Evolutionary conservation across 2,113 vertebrate species (phyloP).

Genomic region (Pteronura brasiliensis): DNA sequence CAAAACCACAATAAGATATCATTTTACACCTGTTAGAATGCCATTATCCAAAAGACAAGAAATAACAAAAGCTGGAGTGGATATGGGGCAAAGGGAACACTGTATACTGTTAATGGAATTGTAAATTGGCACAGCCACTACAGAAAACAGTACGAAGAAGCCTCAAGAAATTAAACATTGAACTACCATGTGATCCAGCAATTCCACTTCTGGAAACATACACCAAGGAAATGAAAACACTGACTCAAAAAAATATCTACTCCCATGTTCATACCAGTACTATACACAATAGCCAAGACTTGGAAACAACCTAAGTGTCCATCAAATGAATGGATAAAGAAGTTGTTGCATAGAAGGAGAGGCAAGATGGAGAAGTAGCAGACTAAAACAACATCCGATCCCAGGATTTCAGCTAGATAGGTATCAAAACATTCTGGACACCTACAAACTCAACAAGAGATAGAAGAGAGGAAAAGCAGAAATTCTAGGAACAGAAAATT

Average conservation of each 20-base stretch:
- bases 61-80: background rate
- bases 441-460: too few relatives aligned
- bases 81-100: background rate
- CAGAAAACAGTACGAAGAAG: background rate
- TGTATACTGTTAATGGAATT: background rate
- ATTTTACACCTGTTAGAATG: background rate
- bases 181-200: background rate
- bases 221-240: background rate
- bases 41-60: background rate
- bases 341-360: background rate
- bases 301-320: background rate
- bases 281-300: background rate
- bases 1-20: background rate
- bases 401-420: too few relatives aligned
- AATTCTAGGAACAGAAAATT: too few relatives aligned
- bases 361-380: too few relatives aligned
- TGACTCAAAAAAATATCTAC: background rate
- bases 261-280: background rate
- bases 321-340: background rate
- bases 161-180: background rate
- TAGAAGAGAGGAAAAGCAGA: too few relatives aligned
- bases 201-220: background rate
- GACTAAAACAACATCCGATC: too few relatives aligned
- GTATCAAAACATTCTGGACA: too few relatives aligned
- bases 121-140: background rate